Base-by-base conservation (phyloP, 2,888 invertebrate species). In the Plagodis pulveraria region DNA sequence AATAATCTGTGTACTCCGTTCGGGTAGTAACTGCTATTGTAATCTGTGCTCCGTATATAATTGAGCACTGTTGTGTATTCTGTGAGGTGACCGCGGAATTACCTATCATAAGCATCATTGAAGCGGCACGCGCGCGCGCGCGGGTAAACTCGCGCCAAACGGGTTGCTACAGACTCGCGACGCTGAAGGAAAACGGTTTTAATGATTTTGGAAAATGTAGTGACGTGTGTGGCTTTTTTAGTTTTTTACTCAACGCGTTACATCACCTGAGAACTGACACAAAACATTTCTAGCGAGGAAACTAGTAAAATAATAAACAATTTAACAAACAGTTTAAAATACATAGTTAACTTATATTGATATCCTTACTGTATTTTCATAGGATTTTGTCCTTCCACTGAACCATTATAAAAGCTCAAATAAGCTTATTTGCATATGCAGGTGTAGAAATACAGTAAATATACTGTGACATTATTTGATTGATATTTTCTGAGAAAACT, bases 151-250 rank as follows among this genome's bases (percentile, higher is more conserved):
- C 44, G 5, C 42, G n/a, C 22, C n/a, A 10, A 6, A 34, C 42
- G 0, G 42, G 34, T 50, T 35, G 8, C 50, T 34, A 8, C 36
- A 2, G 12, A 22, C 34, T n/a, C 2, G n/a, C 10, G 33, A n/a
- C 32, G 10, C 8, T 32, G 22, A 41, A 38, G 59, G 59, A 51
- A 60, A 60, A 55, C 40, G 44, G 40, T 34, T 47, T 51, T 44
- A 36, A 48, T 44, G 22, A 38, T 40, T 11, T 32, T 34, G 59
- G 59, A 56, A 60, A 60, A 56, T 41, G n/a, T 45, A 9, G 11
- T 60, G 59, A 60, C 59, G 56, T 44, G 11, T 6, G 22, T 44
- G 59, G 51, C 32, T 55, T 55, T 58, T 58, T 32, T 41, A 46
- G 40, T 40, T 46, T 45, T 53, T 34, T 35, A 33, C 8, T 5